These are phyloP conservation scores for Crotalus tigris DNA, from an alignment of 2,113 vertebrate species.

Conservation along the genomic window DNA sequence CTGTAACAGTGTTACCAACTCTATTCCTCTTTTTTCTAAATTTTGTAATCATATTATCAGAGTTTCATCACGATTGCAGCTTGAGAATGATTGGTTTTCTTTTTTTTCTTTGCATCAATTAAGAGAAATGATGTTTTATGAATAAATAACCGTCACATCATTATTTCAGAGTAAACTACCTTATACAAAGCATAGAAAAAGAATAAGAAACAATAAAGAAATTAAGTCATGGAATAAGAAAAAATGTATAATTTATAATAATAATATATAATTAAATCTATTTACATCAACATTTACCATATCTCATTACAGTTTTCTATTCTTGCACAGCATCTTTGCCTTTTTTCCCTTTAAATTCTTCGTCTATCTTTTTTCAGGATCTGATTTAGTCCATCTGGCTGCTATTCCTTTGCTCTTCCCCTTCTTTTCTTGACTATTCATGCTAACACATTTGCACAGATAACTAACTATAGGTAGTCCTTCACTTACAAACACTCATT, in stretches of 20 bases:
- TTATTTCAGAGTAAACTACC: neutral
- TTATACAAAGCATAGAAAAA: neutral
- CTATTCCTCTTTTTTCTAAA: neutral
- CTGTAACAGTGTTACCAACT: neutral
- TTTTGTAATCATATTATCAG: neutral
- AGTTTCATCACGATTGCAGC: neutral
- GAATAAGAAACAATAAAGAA: neutral
- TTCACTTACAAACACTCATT: too few relatives aligned
- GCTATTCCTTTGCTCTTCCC: neutral
- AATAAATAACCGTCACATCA: neutral
- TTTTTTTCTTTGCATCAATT: neutral
- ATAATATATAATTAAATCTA: neutral
- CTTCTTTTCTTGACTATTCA: neutral
- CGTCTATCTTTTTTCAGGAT: neutral
- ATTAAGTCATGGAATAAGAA: neutral
- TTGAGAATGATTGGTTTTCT: neutral
- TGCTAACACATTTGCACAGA: neutral
- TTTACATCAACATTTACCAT: neutral
- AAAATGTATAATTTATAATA: neutral
- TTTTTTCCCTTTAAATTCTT: neutral
- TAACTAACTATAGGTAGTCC: neutral
- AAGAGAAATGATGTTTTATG: neutral
- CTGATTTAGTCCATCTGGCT: neutral
- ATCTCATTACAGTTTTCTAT: neutral
- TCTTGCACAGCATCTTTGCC: neutral